phyloP scores from a whole-genome alignment of 2,113 vertebrate genomes.

The Myotis brandtii region DNA sequence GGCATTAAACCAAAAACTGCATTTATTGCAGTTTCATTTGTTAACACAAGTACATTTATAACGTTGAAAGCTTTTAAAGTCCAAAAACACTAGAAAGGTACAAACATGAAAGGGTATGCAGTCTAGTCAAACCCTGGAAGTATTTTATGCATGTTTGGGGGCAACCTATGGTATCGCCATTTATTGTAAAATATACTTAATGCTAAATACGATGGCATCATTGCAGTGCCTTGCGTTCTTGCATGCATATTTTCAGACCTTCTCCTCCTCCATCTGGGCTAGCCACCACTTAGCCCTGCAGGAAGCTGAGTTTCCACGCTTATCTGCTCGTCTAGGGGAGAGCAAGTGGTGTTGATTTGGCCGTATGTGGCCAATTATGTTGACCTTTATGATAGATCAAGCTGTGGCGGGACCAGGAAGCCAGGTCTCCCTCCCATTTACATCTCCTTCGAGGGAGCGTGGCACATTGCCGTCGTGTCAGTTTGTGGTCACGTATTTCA shows the following conservation, averaged over 20 bases:
- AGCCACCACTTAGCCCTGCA: slow-evolving; percentile 87
- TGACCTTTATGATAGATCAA: slow-evolving; percentile 89
- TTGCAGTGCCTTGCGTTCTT: slow-evolving; percentile 84
- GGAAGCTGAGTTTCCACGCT: slow-evolving; percentile 85
- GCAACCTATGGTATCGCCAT: slow-evolving; percentile 55
- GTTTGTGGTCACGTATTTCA: slow-evolving; percentile 88
- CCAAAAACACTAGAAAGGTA: slow-evolving; percentile 47
- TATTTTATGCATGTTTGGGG: slow-evolving; percentile 72
- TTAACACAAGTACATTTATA: slow-evolving; percentile 65
- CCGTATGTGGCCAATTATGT: slow-evolving; percentile 91
- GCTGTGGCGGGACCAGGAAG: slow-evolving; percentile 85
- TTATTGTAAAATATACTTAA: slow-evolving; percentile 80
- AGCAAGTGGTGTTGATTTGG: slow-evolving; percentile 86
- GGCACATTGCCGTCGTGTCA: slow-evolving; percentile 84
- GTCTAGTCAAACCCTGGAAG: slow-evolving; percentile 61
- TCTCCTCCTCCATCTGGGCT: slow-evolving; percentile 82
- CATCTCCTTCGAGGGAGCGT: slow-evolving; percentile 81
- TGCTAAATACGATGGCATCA: slow-evolving; percentile 82
- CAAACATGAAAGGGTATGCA: slow-evolving; percentile 40
- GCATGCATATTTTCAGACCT: slow-evolving; percentile 85
- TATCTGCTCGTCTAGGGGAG: slow-evolving; percentile 82
- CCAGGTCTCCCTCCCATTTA: slow-evolving; percentile 86
- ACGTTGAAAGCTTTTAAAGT: slow-evolving; percentile 52
- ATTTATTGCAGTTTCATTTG: slow-evolving; percentile 58
- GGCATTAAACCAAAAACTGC: slow-evolving; percentile 20